Evolutionary conservation across 2,888 invertebrate species (phyloP), one percentile per base, ranked within the genome.

Genomic region (Andrena dorsata): DNA sequence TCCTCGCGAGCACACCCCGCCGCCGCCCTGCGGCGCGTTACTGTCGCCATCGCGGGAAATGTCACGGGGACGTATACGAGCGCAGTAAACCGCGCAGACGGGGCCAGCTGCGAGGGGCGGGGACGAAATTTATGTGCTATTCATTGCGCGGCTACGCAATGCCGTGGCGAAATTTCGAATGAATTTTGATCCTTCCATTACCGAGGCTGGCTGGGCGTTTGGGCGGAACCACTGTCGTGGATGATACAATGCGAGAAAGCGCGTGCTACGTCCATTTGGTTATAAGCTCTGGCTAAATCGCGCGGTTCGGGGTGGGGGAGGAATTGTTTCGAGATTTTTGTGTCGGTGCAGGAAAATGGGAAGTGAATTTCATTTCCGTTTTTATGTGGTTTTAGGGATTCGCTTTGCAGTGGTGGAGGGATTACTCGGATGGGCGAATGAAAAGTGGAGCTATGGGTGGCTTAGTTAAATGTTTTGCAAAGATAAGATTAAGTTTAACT

Each of bases 51-150:
- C 58, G 58, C 35, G 56, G n/a, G 26, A 56, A 69, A 69, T 35
- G 68, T 69, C 68, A 32, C 35, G 7, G 56, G 7, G 66, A 30
- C 30, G 60, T 32, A 20, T n/a, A 32, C 60, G 30, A 30, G 30
- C 60, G n/a, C 20, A 30, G 30, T 30, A 30, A 61, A 32, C 32
- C 32, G 20, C 20, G 30, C 30, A n/a, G n/a, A n/a, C n/a, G 61
- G 32, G 32, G 61, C 20, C 32, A 26, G 7, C n/a, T 5, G 61
- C 16, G 32, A n/a, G 16, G 28, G 32, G 32, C 8, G 30, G n/a
- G 64, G 7, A 13, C 6, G 65, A 65, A 65, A 71, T 71, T 71
- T 71, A 71, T 61, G 61, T 41, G 5, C 71, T 32, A 61, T 71
- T 71, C 71, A 61, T 74, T 49, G 47, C 47, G 41, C 35, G 13